Percentiles rank a stretch among this genome's conserved stretches.
phyloP scores from a whole-genome alignment of 2,113 vertebrate genomes.

The Salminus brasiliensis region DNA sequence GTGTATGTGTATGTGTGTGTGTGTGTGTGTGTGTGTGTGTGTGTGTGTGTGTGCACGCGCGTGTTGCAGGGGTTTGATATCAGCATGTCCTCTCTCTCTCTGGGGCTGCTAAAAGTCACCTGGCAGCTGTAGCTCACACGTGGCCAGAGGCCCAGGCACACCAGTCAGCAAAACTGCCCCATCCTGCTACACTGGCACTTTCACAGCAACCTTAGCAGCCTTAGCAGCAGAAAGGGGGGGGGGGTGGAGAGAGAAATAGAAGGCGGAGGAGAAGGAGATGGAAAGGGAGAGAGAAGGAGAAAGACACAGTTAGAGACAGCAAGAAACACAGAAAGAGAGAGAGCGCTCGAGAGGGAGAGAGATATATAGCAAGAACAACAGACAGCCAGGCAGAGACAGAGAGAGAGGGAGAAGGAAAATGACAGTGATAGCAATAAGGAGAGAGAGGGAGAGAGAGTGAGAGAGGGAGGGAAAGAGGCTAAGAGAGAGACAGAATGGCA shows the following conservation, averaged over 20 bases:
- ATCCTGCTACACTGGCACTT: constrained; percentile 79
- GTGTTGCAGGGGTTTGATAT: constrained; percentile 55
- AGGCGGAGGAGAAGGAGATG: constrained; percentile 4
- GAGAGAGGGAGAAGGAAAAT: too few relatives aligned
- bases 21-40: constrained; percentile 22
- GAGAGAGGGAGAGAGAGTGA: too few relatives aligned
- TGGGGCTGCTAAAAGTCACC: constrained; percentile 70
- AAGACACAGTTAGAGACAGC: constrained; percentile 2
- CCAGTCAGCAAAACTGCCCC: constrained; percentile 78
- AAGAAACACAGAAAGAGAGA: neutral
- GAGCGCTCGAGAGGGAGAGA: too few relatives aligned
- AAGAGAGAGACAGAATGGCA: too few relatives aligned
- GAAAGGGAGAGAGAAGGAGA: constrained; percentile 27
- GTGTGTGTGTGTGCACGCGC: neutral
- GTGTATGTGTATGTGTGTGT: constrained; percentile 8
- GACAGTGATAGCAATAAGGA: too few relatives aligned
- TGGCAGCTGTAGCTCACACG: constrained; percentile 80
- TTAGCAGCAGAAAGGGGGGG: constrained; percentile 43
- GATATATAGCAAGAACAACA: neutral
- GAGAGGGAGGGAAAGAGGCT: too few relatives aligned
- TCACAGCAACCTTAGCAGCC: constrained; percentile 75
- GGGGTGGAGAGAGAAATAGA: constrained; percentile 43
- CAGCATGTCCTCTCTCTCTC: constrained; percentile 54
- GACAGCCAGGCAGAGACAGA: too few relatives aligned
- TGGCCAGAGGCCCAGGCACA: constrained; percentile 70